Evolutionary conservation across 1,140 invertebrate genomes (phyloP), one percentile per base, ranked within the genome.

Genomic region (Drosophila littoralis): DNA sequence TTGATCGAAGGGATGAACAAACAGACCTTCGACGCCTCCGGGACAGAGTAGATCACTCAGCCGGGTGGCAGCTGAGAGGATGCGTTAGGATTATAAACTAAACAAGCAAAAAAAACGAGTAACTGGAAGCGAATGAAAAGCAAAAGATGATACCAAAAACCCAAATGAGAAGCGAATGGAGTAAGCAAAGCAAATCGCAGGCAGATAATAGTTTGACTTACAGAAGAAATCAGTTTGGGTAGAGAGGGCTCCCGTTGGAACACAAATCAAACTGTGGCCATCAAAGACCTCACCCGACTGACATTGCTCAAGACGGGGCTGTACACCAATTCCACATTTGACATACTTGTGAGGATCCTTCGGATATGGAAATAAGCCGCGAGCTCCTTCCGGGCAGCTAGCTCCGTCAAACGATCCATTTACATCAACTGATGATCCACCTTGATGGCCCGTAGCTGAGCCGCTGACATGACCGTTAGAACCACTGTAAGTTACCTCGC

Each of bases 231-330:
- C 72, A 13, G 15, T n/a, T 13, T 45, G 43, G n/a, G 28, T 94
- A 63, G 94, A 94, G 93, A 91, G 4, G 94, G 93, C 92, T 93
- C 94, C 38, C 17, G 4, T 17, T 2, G n/a, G 2, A 89, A 95
- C 95, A 88, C 96, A 96, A 38, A 93, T 86, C 28, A 92, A 92
- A 0, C 92, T 90, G 6, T 79, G 64, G 4, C 94, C 93, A 93
- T 96, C 94, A 79, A 96, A 96, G 4, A 94, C 91, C 15, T 94
- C 95, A 28, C 94, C 95, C 6, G 93, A 93, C 10, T 93, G 93
- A 91, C 96, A 96, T 15, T 93, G 90, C 92, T 95, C 94, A 22
- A 95, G 91, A 63, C 93, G 93, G 1, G 94, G 92, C 40, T 83
- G 79, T 1, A 95, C 95, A 63, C 94, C 93, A 6, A 77, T 66